Conservation (phyloP, 2,888 invertebrate species). For the Microctonus aethiopoides region DNA sequence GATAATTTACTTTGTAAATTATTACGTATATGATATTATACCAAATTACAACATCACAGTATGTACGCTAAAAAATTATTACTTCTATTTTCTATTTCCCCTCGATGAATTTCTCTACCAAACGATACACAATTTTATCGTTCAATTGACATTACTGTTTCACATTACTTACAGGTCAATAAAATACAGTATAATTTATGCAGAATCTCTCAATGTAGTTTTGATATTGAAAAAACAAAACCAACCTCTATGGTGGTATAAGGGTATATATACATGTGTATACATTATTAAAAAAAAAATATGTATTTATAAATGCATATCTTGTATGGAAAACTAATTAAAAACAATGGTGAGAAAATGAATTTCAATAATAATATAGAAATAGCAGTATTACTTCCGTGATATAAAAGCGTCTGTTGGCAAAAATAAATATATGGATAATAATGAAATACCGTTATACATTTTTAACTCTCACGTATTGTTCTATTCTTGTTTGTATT, state of each 20-base stretch:
- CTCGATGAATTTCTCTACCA: background rate
- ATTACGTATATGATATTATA: background rate
- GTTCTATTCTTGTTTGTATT: constrained; percentile 1
- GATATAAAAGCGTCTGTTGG: background rate
- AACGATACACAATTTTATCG: background rate
- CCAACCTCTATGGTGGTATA: background rate
- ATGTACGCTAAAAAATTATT: background rate
- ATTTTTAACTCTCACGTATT: background rate
- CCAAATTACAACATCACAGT: background rate
- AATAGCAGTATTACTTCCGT: background rate
- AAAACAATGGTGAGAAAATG: background rate
- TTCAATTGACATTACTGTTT: background rate
- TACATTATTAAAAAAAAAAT: background rate
- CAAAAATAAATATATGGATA: background rate
- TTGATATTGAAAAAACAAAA: background rate
- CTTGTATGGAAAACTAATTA: no score
- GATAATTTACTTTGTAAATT: background rate
- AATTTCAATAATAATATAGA: background rate
- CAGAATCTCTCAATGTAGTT: background rate
- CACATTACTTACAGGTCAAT: constrained; percentile 14
- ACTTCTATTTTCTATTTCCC: background rate
- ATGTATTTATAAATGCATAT: no score
- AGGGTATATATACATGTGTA: background rate
- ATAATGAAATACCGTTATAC: background rate
- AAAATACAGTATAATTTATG: constrained; percentile 14